Evolutionary conservation across 64 coral and sea anemone species (phyloP).

Genomic region (Montipora sp.): DNA sequence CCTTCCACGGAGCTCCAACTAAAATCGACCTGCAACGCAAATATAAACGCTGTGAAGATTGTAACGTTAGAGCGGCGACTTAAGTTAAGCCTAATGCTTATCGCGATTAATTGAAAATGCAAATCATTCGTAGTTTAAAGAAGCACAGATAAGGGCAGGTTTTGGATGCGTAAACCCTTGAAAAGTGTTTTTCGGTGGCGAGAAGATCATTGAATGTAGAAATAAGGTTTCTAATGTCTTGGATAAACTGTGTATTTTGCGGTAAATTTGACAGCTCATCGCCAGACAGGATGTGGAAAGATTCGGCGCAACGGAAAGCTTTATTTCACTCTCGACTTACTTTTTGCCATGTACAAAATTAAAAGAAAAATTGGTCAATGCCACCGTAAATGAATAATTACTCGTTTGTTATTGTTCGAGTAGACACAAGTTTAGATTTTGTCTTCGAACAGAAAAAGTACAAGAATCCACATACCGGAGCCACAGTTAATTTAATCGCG

Average conservation of each 20-base stretch:
- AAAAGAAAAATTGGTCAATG: neutral
- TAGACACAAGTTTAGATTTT: neutral
- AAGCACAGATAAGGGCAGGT: neutral
- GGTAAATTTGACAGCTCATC: neutral
- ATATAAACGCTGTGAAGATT: constrained; percentile 21
- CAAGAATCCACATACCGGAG: neutral
- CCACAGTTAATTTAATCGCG: neutral
- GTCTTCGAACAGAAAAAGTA: neutral
- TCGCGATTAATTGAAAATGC: constrained; percentile 87
- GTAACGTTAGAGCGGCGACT: constrained; percentile 33
- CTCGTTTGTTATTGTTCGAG: neutral
- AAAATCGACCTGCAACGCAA: constrained; percentile 72
- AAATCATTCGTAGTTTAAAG: constrained; percentile 60
- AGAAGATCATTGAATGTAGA: neutral
- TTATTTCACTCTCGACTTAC: neutral
- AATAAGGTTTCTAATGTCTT: constrained; percentile 13
- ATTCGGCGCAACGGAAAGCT: constrained; percentile 10
- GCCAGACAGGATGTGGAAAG: constrained; percentile 5
- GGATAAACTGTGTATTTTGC: constrained; percentile 4
- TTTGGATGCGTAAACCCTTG: neutral
- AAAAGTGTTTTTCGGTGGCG: neutral
- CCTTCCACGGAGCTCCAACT: constrained; percentile 85
- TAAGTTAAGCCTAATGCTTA: constrained; percentile 23
- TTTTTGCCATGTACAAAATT: neutral
- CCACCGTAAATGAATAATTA: neutral